Evolutionary conservation across 2,888 invertebrate genomes (phyloP), one percentile per base, ranked within the genome.

Genomic region (Halictus quadricinctus): DNA sequence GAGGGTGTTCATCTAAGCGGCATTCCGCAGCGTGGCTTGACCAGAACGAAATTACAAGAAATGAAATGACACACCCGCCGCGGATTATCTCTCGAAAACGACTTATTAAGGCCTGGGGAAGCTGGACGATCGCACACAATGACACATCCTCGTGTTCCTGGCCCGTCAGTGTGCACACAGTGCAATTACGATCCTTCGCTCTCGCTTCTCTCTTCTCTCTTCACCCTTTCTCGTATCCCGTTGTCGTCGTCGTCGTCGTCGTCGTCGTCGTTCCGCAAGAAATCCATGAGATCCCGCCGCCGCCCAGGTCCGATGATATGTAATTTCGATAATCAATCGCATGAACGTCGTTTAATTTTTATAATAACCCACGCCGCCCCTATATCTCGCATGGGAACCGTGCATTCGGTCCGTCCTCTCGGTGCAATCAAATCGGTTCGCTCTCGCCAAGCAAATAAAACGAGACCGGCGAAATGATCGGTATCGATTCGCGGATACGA

Each of bases 281-380:
- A 77, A 73, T 60, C 76, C 74, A 75, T 81, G 76, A 73, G 36
- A 76, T 78, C 69, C 5, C 74, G 69, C 69, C 29, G n/a, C 70
- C n/a, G 64, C 76, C 8, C 54, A 3, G 10, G 10, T 15, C 76
- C 85, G 88, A 91, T 90, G 90, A 91, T 89, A 91, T 94, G 94
- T 69, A 69, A 94, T 94, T 94, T 94, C 92, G 92, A 94, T 94
- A 93, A 94, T 94, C 94, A 94, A 94, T 94, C 94, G 94, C 88
- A 94, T 94, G 94, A 94, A 93, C 94, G 93, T 94, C 94, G 94
- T 94, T 94, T 94, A 94, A 94, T 94, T 94, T 94, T 93, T 94
- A 93, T 93, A 94, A 94, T 93, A 92, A 94, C 90, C 64, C 89
- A 80, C 86, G 86, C 90, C 89, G 90, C 90, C 90, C 86, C 90